Conservation (phyloP, 2,888 invertebrate genomes). For the Nephrocerus scutellatus region DNA sequence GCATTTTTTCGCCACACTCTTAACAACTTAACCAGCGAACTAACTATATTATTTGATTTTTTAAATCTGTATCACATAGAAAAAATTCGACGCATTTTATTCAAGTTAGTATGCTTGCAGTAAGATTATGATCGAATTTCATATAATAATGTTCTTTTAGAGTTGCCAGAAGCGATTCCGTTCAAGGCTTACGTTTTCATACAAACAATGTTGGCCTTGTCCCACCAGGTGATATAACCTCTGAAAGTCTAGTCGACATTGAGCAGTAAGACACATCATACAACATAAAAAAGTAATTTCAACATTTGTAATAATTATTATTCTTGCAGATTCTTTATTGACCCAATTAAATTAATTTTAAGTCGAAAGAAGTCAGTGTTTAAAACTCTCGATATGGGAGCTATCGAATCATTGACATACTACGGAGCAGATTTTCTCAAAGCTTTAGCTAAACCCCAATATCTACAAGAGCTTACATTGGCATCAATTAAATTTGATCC, state of each 20-base stretch:
- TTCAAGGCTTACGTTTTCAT: conserved; percentile 42
- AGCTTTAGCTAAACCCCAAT: conserved; percentile 48
- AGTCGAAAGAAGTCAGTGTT: conserved; percentile 39
- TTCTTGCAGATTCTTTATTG: conserved; percentile 39
- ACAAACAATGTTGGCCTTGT: conserved; percentile 41
- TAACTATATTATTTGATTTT: conserved; percentile 43
- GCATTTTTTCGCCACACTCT: conserved; percentile 42
- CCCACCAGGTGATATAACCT: conserved; percentile 38
- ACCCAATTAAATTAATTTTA: conserved; percentile 42
- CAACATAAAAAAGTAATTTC: background rate
- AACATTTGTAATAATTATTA: background rate
- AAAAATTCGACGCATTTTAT: conserved; percentile 41
- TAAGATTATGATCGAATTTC: background rate
- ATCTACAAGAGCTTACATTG: conserved; percentile 58
- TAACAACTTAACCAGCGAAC: conserved; percentile 39
- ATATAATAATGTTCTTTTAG: conserved; percentile 22
- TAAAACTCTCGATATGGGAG: conserved; percentile 43
- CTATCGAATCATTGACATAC: conserved; percentile 44
- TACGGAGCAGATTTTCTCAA: conserved; percentile 44
- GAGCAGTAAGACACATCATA: conserved; percentile 36
- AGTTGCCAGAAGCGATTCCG: conserved; percentile 42
- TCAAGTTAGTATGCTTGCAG: conserved; percentile 33
- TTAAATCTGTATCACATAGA: conserved; percentile 43
- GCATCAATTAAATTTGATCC: conserved; percentile 70
- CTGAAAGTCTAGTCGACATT: conserved; percentile 40